Base-by-base conservation (phyloP, 1,140 invertebrate species). In the Harlomillsia oculata region DNA sequence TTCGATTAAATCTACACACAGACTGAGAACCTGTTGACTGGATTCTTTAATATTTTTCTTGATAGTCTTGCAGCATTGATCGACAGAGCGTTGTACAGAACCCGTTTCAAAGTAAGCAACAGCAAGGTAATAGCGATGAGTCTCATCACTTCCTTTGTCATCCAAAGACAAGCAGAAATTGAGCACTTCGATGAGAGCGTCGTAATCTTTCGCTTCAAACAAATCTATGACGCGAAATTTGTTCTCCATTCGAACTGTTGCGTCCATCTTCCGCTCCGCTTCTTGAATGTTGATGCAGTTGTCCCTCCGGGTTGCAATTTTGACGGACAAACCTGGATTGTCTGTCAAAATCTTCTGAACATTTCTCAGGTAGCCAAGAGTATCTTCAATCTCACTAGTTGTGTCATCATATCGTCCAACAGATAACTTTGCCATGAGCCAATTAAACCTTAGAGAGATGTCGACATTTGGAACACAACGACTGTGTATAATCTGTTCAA, bases 181-280 rank as follows among this genome's bases (percentile, higher is more conserved):
- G 3, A 65, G 45, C 20, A 62, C 57, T 16, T 57, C 60, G 14
- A 65, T 55, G 11, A 65, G 46, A 25, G 34, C 39, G 16, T 34
- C 50, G 29, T 57, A 62, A 18, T 56, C 41, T 20, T 55, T 18
- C 0, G 14, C 32, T 26, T 62, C 34, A 32, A 60, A 56, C 4
- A 65, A 30, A 18, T 62, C 58, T 13, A 28, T 54, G 5, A 62
- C 50, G 8, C 37, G 25, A 41, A 54, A 49, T 3, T 59, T 21
- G 40, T 56, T 62, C 28, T 62, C 36, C 53, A 61, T 44, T 37
- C 52, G 37, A 5, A 57, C 14, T 9, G 62, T 44, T 13, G 49
- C 28, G 8, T 20, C 26, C 5, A 56, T 26, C 26, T 62, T 60
- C 51, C 57, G 53, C 13, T 49, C 18, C 5, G 59, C 53, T 40